phyloP scores from a whole-genome alignment of 2,113 vertebrate species.

The Cebidichthys violaceus region DNA sequence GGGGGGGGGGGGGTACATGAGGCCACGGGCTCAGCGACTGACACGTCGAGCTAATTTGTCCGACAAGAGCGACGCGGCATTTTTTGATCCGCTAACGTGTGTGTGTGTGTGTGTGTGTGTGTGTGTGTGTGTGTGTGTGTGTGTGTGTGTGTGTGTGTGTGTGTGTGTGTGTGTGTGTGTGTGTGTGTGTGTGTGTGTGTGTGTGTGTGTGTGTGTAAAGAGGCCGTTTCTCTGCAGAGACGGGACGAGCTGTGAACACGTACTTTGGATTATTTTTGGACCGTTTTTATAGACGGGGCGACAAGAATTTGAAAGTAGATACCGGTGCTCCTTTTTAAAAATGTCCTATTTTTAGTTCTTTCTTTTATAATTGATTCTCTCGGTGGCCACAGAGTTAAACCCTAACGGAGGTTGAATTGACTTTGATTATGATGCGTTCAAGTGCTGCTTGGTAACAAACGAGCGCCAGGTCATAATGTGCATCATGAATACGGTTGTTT shows the following conservation, averaged over 20 bases:
- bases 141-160: too few relatives aligned
- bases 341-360: not conserved
- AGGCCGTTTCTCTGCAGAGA: too few relatives aligned
- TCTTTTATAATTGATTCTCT: too few relatives aligned
- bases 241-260: not conserved
- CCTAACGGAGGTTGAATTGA: too few relatives aligned
- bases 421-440: not conserved
- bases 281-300: accelerated
- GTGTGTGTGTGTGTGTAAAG: too few relatives aligned
- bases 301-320: not conserved
- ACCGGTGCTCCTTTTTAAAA: not conserved
- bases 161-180: too few relatives aligned
- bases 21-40: conserved; percentile 13
- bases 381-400: too few relatives aligned
- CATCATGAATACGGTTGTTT: too few relatives aligned
- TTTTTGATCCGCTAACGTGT: conserved; percentile 41
- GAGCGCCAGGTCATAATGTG: too few relatives aligned
- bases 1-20: conserved; percentile 9
- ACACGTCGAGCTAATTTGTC: conserved; percentile 36
- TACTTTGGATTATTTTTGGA: not conserved
- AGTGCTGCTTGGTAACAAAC: not conserved
- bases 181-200: too few relatives aligned
- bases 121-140: too few relatives aligned
- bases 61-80: conserved; percentile 25
- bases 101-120: too few relatives aligned